phyloP scores from a whole-genome alignment of 2,888 invertebrate genomes.

The Blera fallax region DNA sequence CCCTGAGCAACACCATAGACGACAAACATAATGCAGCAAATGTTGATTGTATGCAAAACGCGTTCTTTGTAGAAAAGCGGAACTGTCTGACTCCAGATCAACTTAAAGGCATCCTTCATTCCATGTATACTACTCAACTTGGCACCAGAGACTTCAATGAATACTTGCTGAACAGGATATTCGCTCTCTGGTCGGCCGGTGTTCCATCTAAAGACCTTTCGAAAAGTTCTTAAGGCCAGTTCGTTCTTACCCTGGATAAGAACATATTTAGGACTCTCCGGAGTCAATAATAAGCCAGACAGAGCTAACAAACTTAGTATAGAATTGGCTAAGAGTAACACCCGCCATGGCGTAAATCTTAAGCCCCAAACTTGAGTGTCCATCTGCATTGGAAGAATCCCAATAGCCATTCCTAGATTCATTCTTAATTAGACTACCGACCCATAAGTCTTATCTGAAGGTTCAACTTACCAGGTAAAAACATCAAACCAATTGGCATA shows the following conservation, averaged over 20 bases:
- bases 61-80: constrained; percentile 78
- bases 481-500: constrained; percentile 84
- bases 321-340: constrained; percentile 86
- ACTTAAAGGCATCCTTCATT: constrained; percentile 76
- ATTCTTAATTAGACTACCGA: not conserved
- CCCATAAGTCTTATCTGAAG: not conserved
- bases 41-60: constrained; percentile 77
- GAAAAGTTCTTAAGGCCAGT: constrained; percentile 85
- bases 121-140: constrained; percentile 77
- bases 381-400: constrained; percentile 85
- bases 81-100: constrained; percentile 79
- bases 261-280: constrained; percentile 91
- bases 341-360: constrained; percentile 88
- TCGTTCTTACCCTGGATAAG: constrained; percentile 85
- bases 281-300: constrained; percentile 84
- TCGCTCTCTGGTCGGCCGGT: constrained; percentile 81
- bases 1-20: constrained; percentile 79
- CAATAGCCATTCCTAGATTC: constrained; percentile 85
- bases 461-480: constrained; percentile 82
- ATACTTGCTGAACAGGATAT: constrained; percentile 82
- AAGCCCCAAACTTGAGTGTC: constrained; percentile 83
- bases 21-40: constrained; percentile 77
- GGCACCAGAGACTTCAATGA: constrained; percentile 75
- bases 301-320: constrained; percentile 86
- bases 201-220: constrained; percentile 84